Base-by-base conservation (phyloP, 2,113 vertebrate species). In the Nesogale talazaci region DNA sequence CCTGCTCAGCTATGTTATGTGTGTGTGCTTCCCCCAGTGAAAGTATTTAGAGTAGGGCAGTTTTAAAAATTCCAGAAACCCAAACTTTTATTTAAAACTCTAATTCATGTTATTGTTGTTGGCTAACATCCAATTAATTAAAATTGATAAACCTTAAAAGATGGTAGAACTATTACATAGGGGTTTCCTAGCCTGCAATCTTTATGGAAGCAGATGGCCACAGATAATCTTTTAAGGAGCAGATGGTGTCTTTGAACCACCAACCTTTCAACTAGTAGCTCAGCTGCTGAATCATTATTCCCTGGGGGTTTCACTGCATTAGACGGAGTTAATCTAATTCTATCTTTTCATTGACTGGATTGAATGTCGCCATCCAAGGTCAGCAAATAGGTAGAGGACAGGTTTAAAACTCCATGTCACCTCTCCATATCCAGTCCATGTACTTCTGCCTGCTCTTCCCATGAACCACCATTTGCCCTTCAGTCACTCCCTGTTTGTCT, bases 391-490 rank as follows among this genome's bases (percentile, higher is more conserved):
- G 12, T 2, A 6, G 59, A 65, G 80, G 6, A 5, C 59, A 52
- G 22, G 3, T 16, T 15, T 57, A 27, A 34, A 52, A 0, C 25
- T 2, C 10, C 9, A 2, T 0, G 0, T 7, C 25, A 57, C 31
- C 2, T 29, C 9, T 4, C 22, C 7, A 22, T 34, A 4, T 3
- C 10, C 1, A 67, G 12, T 0, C 7, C 6, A 23, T 11, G 1
- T 0, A 1, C 31, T 83, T 80, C 34, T 61, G 17, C 2, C 31
- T 0, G 22, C 34, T 17, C 34, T 34, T 20, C 16, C 34, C 34
- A 2, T 36, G 34, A 70, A 70, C 16, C n/a, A 2, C 8, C 6
- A 31, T 6, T 27, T 76, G n/a, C n/a, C n/a, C 6, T 70, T 12
- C 17, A 70, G n/a, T 34, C 14, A n/a, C 31, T n/a, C 4, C 69